These are phyloP conservation scores for Xestia ashworthii DNA, from an alignment of 2,888 invertebrate genomes.

Conservation along the genomic window DNA sequence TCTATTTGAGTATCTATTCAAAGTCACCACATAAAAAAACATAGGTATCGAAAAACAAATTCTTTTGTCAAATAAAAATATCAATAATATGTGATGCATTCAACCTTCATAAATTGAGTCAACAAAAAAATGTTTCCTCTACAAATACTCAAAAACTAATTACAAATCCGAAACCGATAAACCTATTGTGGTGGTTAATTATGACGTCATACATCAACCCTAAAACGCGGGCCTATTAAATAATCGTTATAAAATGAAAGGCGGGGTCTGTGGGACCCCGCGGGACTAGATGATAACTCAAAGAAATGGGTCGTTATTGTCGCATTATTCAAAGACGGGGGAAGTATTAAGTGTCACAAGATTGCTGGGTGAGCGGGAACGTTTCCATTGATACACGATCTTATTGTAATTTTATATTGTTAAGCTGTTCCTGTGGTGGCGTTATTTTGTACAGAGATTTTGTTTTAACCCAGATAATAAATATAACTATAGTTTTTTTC, in stretches of 20 bases:
- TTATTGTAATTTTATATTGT: conserved; percentile 3
- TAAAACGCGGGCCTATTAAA: conserved; percentile 76
- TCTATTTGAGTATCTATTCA: not conserved
- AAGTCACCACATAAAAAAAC: conserved; percentile 4
- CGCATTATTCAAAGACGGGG: conserved; percentile 81
- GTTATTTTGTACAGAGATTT: not conserved
- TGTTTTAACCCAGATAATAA: not conserved
- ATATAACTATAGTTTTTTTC: not conserved
- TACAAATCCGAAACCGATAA: conserved; percentile 60
- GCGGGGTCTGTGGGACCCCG: conserved; percentile 62
- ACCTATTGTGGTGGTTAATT: conserved; percentile 82
- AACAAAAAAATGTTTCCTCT: conserved; percentile 41
- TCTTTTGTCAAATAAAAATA: conserved; percentile 14
- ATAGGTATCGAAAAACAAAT: not conserved
- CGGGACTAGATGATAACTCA: conserved; percentile 78
- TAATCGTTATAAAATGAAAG: conserved; percentile 75
- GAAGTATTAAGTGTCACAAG: conserved; percentile 89
- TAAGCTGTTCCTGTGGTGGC: not conserved
- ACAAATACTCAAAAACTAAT: conserved; percentile 54
- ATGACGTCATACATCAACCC: conserved; percentile 88
- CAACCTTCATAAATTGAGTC: conserved; percentile 42
- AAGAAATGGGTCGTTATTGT: conserved; percentile 78
- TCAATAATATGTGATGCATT: conserved; percentile 7
- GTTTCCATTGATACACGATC: conserved; percentile 70
- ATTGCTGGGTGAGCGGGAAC: conserved; percentile 67